Evolutionary conservation across 1,140 invertebrate genomes (phyloP), one percentile per base, ranked within the genome.

Genomic region (Ceratoteleas bidentatus): DNA sequence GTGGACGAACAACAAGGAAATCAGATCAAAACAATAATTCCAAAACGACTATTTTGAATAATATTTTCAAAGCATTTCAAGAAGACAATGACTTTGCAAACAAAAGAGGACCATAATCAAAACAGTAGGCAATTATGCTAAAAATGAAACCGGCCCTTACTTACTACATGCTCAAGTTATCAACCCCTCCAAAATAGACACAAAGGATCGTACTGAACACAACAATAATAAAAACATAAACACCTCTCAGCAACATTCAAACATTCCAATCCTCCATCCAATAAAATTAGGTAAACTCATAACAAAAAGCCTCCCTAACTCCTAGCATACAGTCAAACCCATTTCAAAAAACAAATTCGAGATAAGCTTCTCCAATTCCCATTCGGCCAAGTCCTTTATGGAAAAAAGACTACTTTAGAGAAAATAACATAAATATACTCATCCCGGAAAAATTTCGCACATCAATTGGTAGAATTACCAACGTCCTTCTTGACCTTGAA

Each of bases 281-380:
- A n/a, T 60, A 8, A 60, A 47, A 14, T 7, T 60, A 34, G 43
- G 34, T 7, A 60, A 60, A 60, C 24, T 60, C 38, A 6, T 60
- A 2, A 9, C 57, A 33, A 10, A 47, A 3, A 11, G 32, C 11
- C n/a, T 60, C 5, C 57, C 57, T 1, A 38, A 32, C 9, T 3
- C n/a, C 33, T 36, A 45, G 0, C 13, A 60, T 6, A 33, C 16
- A 1, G 24, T 60, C 33, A 45, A 9, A 6, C 13, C 14, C 32
- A 47, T 60, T 0, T 13, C 13, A 3, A 11, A 32, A 15, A 60
- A 60, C 47, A 60, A 47, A 40, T 60, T 60, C 24, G 8, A 38
- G 5, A 10, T 32, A 4, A 32, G 8, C 13, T 60, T 60, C 13
- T 36, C 15, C 2, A 40, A 4, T 7, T 14, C 57, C 13, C 24